phyloP scores from a whole-genome alignment of 1,140 invertebrate genomes.

The Trichomalopsis sarcophagae region DNA sequence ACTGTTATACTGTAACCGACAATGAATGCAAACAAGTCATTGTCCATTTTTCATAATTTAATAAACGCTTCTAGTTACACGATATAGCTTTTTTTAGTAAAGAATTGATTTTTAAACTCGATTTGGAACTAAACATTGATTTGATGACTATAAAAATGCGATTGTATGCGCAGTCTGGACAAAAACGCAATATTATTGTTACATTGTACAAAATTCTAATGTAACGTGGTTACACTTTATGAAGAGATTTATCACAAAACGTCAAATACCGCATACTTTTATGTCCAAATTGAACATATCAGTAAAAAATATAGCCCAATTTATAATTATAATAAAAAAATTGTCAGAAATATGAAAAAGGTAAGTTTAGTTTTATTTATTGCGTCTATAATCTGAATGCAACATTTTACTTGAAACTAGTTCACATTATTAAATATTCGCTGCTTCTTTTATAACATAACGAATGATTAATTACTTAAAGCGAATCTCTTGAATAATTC shows the following conservation, averaged over 20 bases:
- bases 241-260: slow-evolving; percentile 41
- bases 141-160: neutral
- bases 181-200: slow-evolving; percentile 37
- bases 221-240: slow-evolving; percentile 29
- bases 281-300: neutral
- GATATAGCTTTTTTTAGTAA: neutral
- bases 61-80: neutral
- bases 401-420: slow-evolving; percentile 50
- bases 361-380: slow-evolving; percentile 50
- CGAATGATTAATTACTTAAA: slow-evolving; percentile 45
- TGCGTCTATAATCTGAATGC: slow-evolving; percentile 52
- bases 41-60: slow-evolving; percentile 38
- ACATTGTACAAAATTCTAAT: slow-evolving; percentile 37
- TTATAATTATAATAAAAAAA: slow-evolving; percentile 42
- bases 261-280: slow-evolving; percentile 3
- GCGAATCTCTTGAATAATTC: slow-evolving; percentile 47
- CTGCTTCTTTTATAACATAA: slow-evolving; percentile 45
- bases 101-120: neutral
- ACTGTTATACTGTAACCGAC: slow-evolving; percentile 25
- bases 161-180: slow-evolving; percentile 33
- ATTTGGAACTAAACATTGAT: neutral
- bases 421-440: slow-evolving; percentile 49
- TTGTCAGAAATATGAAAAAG: slow-evolving; percentile 42
- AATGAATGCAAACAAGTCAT: neutral
- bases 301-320: slow-evolving; percentile 8